Evolutionary conservation across 2,113 vertebrate genomes (phyloP).

Genomic region (Oncorhynchus keta): DNA sequence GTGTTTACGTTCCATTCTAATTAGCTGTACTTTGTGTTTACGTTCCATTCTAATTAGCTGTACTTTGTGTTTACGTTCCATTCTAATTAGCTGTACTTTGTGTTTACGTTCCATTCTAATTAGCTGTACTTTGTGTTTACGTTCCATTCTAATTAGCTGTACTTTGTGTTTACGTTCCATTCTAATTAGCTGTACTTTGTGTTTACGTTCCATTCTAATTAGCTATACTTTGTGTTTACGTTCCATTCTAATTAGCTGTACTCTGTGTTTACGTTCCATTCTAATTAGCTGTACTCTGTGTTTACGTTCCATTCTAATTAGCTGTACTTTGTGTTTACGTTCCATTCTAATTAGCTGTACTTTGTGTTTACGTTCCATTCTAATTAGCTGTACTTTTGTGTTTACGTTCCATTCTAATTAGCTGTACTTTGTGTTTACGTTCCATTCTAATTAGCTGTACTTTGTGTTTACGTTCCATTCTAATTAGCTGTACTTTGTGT

Average conservation of each 20-base stretch:
- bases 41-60: neutral
- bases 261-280: constrained; percentile 13
- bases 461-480: constrained; percentile 15
- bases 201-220: neutral
- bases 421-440: constrained; percentile 1
- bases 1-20: neutral
- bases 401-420: neutral
- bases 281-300: constrained; percentile 4
- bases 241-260: neutral
- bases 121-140: constrained; percentile 1
- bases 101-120: neutral
- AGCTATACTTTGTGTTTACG: constrained; percentile 1
- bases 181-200: constrained; percentile 5
- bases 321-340: constrained; percentile 1
- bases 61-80: constrained; percentile 11
- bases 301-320: neutral
- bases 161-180: constrained; percentile 12
- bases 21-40: constrained; percentile 4
- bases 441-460: neutral
- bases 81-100: constrained; percentile 5
- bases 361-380: constrained; percentile 15
- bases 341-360: neutral
- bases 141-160: neutral
- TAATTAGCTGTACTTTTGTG: constrained; percentile 4
- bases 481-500: constrained; percentile 4